Conservation (phyloP, 1,140 invertebrate genomes). For the Steinernema khuongi region DNA sequence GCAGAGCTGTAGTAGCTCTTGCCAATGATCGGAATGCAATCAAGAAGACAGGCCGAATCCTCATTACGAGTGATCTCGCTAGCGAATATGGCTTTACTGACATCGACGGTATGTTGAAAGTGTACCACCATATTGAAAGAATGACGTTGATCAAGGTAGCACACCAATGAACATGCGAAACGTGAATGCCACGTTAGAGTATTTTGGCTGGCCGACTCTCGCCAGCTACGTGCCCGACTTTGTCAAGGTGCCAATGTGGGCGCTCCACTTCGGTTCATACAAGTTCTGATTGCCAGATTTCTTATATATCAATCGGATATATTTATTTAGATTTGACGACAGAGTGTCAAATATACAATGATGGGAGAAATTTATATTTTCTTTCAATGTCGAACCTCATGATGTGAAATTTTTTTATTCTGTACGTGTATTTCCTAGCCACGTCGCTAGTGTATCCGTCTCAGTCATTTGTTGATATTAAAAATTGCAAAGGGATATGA, state of each 20-base stretch:
- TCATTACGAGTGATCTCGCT: slow-evolving; percentile 57
- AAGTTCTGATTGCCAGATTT: neutral
- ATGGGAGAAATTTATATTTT: neutral
- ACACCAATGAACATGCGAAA: slow-evolving; percentile 23
- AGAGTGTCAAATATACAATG: neutral
- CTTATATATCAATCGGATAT: neutral
- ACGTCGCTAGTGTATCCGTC: no score
- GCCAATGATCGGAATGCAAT: slow-evolving; percentile 56
- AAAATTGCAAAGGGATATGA: no score
- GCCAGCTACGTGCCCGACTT: slow-evolving; percentile 27
- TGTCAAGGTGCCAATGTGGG: slow-evolving; percentile 26
- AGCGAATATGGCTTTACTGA: slow-evolving; percentile 59
- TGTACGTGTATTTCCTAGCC: neutral
- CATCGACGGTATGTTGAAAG: slow-evolving; percentile 51
- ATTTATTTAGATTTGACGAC: slow-evolving; percentile 2
- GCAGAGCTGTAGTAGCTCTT: slow-evolving; percentile 55
- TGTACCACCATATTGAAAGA: neutral
- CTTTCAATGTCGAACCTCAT: neutral
- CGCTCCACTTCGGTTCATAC: neutral
- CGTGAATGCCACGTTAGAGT: slow-evolving; percentile 4
- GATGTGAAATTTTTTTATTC: neutral
- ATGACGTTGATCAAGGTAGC: neutral
- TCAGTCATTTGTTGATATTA: neutral
- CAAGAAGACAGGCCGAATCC: slow-evolving; percentile 57
- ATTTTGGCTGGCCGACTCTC: neutral